phyloP scores from a whole-genome alignment of 2,113 vertebrate genomes.

The Paradisaea rubra region DNA sequence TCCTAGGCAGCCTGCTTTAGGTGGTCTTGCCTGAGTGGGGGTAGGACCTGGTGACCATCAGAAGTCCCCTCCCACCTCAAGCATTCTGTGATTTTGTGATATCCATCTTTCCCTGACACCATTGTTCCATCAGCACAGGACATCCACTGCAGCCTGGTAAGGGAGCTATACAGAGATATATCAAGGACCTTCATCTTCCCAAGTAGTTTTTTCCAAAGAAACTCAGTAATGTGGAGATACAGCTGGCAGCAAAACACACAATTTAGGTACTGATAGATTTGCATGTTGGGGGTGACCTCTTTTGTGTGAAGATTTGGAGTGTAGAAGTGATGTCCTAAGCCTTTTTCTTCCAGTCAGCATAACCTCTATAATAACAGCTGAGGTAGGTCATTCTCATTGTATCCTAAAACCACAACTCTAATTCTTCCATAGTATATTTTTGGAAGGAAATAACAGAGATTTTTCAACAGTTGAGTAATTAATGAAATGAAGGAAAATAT shows the following conservation, averaged over 20 bases:
- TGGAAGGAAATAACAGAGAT: neutral
- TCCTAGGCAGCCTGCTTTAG: neutral
- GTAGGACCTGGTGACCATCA: neutral
- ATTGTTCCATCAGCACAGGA: neutral
- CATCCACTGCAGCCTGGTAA: neutral
- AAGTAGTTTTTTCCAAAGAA: neutral
- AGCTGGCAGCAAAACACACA: neutral
- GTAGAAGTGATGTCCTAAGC: neutral
- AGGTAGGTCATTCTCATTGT: neutral
- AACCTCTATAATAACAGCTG: neutral
- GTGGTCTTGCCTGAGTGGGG: neutral
- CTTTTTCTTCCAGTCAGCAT: neutral
- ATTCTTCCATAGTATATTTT: neutral
- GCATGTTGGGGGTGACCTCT: neutral
- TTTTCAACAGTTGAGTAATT: constrained; percentile 9
- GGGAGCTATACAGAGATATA: neutral
- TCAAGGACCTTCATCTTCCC: neutral
- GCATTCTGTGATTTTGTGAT: neutral
- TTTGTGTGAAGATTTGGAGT: neutral
- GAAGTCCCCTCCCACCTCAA: neutral
- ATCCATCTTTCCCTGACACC: neutral
- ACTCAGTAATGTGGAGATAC: neutral
- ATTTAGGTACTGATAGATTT: neutral
- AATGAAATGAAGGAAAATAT: constrained; percentile 17
- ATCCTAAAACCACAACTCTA: neutral